Evolutionary conservation across 2,888 invertebrate species (phyloP).

Genomic region (Lymantria monacha): DNA sequence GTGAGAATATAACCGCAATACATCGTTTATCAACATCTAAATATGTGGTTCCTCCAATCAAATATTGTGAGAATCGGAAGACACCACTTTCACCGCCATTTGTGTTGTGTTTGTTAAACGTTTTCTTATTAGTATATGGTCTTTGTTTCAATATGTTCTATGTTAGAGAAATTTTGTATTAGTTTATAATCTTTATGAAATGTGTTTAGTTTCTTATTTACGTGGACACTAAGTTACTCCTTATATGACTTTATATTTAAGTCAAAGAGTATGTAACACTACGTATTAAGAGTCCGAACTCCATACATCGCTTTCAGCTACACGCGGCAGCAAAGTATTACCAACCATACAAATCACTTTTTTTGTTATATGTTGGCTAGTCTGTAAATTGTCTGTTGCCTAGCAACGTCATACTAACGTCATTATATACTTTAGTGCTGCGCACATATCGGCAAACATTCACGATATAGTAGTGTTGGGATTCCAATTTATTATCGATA

Average conservation of each 20-base stretch:
- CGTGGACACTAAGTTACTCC: neutral
- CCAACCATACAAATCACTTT: too few species aligned
- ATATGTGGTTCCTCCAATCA: slow-evolving; percentile 22
- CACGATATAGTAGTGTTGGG: too few species aligned
- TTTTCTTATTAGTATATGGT: slow-evolving; percentile 38
- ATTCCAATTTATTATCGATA: too few species aligned
- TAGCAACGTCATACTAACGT: too few species aligned
- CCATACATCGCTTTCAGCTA: too few species aligned
- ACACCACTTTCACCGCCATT: slow-evolving; percentile 58
- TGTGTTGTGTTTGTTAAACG: slow-evolving; percentile 42
- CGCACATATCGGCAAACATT: too few species aligned
- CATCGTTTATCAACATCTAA: slow-evolving; percentile 19
- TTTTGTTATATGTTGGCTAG: too few species aligned
- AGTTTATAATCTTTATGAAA: slow-evolving; percentile 8
- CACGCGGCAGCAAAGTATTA: too few species aligned
- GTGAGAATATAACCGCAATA: slow-evolving; percentile 5
- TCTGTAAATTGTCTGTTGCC: too few species aligned
- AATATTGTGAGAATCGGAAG: slow-evolving; percentile 62
- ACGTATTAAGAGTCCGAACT: too few species aligned
- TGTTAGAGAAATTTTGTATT: slow-evolving; percentile 14
- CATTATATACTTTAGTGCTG: too few species aligned
- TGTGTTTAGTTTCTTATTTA: neutral
- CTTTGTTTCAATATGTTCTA: slow-evolving; percentile 25
- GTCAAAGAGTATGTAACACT: too few species aligned
- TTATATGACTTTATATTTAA: neutral